These are phyloP conservation scores for Axea sp. DNA, from an alignment of 2,888 invertebrate genomes.

Conservation along the genomic window DNA sequence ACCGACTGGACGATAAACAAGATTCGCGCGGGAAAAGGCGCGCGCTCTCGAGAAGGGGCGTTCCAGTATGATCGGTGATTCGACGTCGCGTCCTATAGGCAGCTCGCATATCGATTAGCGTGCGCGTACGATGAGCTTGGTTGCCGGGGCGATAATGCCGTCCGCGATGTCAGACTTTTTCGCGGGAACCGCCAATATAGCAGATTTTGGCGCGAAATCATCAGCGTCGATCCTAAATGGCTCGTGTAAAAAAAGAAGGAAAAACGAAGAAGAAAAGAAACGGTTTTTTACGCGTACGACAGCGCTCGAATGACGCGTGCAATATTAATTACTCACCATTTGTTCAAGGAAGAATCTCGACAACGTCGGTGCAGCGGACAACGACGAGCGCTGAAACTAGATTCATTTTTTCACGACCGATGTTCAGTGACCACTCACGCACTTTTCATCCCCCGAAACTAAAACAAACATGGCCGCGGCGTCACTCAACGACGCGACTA, in stretches of 20 bases:
- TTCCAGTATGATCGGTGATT: slow-evolving; percentile 61
- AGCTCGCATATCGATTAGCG: slow-evolving; percentile 70
- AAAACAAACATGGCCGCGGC: slow-evolving; percentile 78
- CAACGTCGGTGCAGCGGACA: slow-evolving; percentile 55
- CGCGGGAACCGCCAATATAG: slow-evolving; percentile 53
- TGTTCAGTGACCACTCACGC: slow-evolving; percentile 66
- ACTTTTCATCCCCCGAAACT: slow-evolving; percentile 73
- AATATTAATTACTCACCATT: slow-evolving; percentile 72
- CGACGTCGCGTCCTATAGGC: slow-evolving; percentile 56
- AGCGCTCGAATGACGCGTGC: too few species aligned
- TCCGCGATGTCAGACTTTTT: slow-evolving; percentile 44
- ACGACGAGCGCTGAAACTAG: slow-evolving; percentile 43
- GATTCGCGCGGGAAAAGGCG: slow-evolving; percentile 70
- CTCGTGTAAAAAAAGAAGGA: too few species aligned
- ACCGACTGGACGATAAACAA: too few species aligned
- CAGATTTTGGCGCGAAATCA: slow-evolving; percentile 24
- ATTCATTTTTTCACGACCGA: slow-evolving; percentile 63
- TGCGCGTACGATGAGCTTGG: slow-evolving; percentile 55
- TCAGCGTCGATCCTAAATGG: neutral
- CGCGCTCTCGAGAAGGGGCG: slow-evolving; percentile 66
- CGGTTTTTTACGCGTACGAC: slow-evolving; percentile 52
- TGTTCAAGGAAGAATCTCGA: slow-evolving; percentile 59
- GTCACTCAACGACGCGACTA: slow-evolving; percentile 68
- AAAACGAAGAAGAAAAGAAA: too few species aligned
- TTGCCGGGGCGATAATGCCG: slow-evolving; percentile 58